Evolutionary conservation across 2,113 vertebrate genomes (phyloP).

Genomic region (Lichenostomus cassidix): DNA sequence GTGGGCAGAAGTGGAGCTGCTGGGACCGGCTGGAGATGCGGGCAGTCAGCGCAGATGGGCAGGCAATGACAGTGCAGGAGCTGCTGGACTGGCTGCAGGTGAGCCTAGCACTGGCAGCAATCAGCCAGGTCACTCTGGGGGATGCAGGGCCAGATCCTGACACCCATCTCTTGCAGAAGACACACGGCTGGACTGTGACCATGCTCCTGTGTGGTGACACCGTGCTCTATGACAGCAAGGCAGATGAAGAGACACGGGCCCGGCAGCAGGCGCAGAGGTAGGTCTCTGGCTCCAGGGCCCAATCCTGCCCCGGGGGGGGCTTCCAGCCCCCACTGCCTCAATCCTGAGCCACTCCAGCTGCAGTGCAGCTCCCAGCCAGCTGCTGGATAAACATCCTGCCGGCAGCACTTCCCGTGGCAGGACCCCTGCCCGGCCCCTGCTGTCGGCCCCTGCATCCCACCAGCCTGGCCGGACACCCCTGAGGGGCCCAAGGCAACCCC

Average conservation of each 20-base stretch:
- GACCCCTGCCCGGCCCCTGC: constrained; percentile 28
- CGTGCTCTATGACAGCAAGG: constrained; percentile 26
- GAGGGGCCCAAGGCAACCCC: not conserved
- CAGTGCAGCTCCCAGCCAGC: constrained; percentile 4
- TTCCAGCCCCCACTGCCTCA: not conserved
- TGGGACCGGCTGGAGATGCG: constrained; percentile 81
- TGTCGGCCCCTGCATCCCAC: not conserved
- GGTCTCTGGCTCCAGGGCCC: rapidly evolving
- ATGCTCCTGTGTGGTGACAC: not conserved
- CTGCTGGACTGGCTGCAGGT: constrained; percentile 85
- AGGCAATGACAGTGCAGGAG: constrained; percentile 82
- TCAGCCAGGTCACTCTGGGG: not conserved
- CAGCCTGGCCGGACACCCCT: not conserved
- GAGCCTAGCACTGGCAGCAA: not conserved
- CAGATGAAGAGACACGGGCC: not conserved
- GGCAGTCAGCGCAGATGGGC: constrained; percentile 61
- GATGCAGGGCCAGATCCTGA: not conserved
- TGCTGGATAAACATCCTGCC: constrained; percentile 72
- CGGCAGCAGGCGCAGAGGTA: constrained; percentile 3
- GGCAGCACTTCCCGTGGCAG: constrained; percentile 30
- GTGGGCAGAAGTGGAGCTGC: constrained; percentile 73
- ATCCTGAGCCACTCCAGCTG: constrained; percentile 49
- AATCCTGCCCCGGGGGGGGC: not conserved
- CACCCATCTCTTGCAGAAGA: constrained; percentile 25
- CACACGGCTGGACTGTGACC: not conserved